Evolutionary conservation across 2,113 vertebrate genomes (phyloP), one percentile per base, ranked within the genome.

Genomic region (Elephas maximus): DNA sequence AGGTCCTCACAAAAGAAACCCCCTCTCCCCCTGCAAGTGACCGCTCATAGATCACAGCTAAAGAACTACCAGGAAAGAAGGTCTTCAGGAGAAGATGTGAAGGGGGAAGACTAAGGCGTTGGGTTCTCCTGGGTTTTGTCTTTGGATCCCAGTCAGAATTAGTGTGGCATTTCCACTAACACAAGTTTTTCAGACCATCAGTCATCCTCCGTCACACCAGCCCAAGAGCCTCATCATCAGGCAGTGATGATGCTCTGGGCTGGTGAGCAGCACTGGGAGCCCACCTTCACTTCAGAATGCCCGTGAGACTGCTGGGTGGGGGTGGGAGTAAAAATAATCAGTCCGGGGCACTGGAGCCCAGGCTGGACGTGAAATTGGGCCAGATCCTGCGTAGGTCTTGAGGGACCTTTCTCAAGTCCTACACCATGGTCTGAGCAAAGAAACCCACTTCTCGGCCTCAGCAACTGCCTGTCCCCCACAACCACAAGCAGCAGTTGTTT

Each of bases 271-370:
- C 60, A 0, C 3, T 0, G 9, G 67, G 10, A 15, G 48, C 9
- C 65, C 6, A 2, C 11, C 65, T 73, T 74, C 51, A 30, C 67
- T 51, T 93, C 18, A 79, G 67, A 92, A n/a, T 24, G 5, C 67
- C 37, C 65, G 26, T 24, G 69, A 48, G 41, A 41, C 41, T 69
- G n/a, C 18, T 17, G 30, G 71, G 51, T 30, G 9, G 6, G 18
- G 6, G 5, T 8, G 2, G 6, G n/a, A 57, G 24, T 37, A 20
- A 80, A 37, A 24, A 21, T 21, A 67, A 37, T 65, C 30, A 83
- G 11, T 3, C 20, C 9, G 0, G 10, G 10, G 23, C 30, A 7
- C 18, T 8, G 4, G 18, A 7, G 10, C 4, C 20, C 33, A n/a
- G 24, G 45, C 48, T 67, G 1, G 4, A 96, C 51, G 30, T 17